A percentile compares a stretch with the other conserved stretches of the same genome.
Conservation (phyloP, 2,888 invertebrate species). For the Drosophila yooni region DNA sequence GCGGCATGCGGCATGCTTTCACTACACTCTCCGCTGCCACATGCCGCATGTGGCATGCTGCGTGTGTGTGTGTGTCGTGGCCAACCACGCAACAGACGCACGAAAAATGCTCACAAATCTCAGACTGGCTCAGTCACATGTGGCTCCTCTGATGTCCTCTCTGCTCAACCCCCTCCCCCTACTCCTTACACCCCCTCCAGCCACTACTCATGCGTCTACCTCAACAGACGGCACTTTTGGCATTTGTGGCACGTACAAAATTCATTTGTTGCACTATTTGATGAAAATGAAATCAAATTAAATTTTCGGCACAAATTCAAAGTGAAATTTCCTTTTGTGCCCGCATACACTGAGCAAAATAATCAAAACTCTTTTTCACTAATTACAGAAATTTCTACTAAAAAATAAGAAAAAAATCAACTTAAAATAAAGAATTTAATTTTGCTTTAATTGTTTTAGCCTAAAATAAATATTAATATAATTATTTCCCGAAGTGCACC, state of each 20-base stretch:
- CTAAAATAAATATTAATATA: not conserved
- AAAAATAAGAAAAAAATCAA: not conserved
- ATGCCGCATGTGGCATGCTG: conserved; percentile 4
- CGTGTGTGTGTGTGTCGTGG: conserved; percentile 45
- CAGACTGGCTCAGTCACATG: conserved; percentile 53
- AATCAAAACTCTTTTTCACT: not conserved
- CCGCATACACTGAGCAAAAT: not conserved
- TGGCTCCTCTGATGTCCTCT: conserved; percentile 36
- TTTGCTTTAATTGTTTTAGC: not conserved
- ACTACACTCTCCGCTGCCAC: conserved; percentile 1
- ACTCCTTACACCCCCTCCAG: not conserved
- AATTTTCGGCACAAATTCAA: conserved; percentile 76
- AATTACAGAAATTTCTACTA: fast-evolving
- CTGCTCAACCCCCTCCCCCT: not conserved
- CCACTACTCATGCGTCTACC: not conserved
- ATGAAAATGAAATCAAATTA: conserved; percentile 80
- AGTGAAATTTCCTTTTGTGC: conserved; percentile 47
- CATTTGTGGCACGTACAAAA: conserved; percentile 78
- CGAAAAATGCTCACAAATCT: conserved; percentile 73
- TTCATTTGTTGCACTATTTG: conserved; percentile 80
- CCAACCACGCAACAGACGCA: conserved; percentile 62
- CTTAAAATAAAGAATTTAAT: not conserved
- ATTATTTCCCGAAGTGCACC: too few relatives aligned
- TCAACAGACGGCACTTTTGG: conserved; percentile 32
- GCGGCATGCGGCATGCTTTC: conserved; percentile 24